A percentile compares a stretch with the other conserved stretches of the same genome.
Conservation (phyloP, 2,797 vertebrate genomes). For the Danio choprae region DNA sequence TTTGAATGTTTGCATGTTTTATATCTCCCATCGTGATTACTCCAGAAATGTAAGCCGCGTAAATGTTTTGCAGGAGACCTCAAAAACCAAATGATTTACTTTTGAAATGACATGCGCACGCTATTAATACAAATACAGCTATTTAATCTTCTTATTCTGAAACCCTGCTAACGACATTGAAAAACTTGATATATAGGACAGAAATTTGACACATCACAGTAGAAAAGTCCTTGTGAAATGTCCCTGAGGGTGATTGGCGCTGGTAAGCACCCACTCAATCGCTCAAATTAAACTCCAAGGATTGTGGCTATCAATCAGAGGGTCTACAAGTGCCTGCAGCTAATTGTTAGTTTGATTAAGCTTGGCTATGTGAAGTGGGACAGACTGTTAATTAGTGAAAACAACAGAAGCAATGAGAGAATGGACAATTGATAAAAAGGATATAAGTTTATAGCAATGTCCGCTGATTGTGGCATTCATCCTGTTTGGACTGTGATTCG, state of each 20-base stretch:
- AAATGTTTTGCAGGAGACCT: too few relatives aligned
- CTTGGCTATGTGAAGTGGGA: constrained; percentile 70
- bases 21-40: too few relatives aligned
- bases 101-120: neutral
- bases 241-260: constrained; percentile 45
- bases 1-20: too few relatives aligned
- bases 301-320: constrained; percentile 71
- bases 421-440: constrained; percentile 46
- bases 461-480: constrained; percentile 61
- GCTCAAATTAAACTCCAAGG: constrained; percentile 69
- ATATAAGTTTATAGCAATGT: constrained; percentile 59
- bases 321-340: constrained; percentile 66
- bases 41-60: too few relatives aligned
- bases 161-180: constrained; percentile 20
- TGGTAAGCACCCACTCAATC: constrained; percentile 60
- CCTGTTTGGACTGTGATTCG: constrained; percentile 56
- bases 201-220: constrained; percentile 40
- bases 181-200: constrained; percentile 41
- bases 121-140: neutral
- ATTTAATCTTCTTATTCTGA: neutral
- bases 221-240: constrained; percentile 43
- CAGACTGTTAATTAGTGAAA: constrained; percentile 77
- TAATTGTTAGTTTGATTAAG: constrained; percentile 77
- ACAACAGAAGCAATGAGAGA: constrained; percentile 65
- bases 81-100: neutral